These are phyloP conservation scores for Anaspis maculata DNA, from an alignment of 2,888 invertebrate species.

Conservation along the genomic window DNA sequence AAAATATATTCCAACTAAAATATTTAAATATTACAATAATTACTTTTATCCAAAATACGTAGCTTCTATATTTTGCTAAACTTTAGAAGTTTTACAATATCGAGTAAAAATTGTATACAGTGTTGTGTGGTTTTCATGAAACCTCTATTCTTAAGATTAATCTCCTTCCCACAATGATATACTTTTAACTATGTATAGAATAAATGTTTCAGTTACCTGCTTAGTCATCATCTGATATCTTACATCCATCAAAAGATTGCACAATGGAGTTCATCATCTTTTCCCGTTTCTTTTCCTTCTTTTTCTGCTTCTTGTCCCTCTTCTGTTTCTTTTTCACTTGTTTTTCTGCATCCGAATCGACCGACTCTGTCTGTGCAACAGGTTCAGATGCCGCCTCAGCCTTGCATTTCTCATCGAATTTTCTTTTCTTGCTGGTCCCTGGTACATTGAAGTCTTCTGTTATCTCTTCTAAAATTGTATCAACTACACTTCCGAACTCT, in stretches of 20 bases:
- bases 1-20: too few species aligned
- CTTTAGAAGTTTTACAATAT: too few species aligned
- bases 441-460: constrained; percentile 14
- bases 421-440: constrained; percentile 26
- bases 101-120: too few species aligned
- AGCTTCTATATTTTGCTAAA: too few species aligned
- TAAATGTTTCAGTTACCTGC: too few species aligned
- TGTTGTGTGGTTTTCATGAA: too few species aligned
- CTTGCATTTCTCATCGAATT: constrained; percentile 14
- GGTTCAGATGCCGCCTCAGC: background rate
- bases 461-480: constrained; percentile 22
- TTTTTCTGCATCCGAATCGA: constrained; percentile 20
- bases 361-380: constrained; percentile 20
- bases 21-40: too few species aligned
- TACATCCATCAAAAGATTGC: constrained; percentile 29
- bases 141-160: too few species aligned
- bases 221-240: too few species aligned
- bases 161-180: too few species aligned
- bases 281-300: constrained; percentile 18
- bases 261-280: constrained; percentile 29
- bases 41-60: too few species aligned
- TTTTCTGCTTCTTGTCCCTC: constrained; percentile 26
- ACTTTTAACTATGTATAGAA: too few species aligned
- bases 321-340: constrained; percentile 18
- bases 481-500: constrained; percentile 18